These are phyloP conservation scores for Osedax fenrisi DNA, from an alignment of 2,888 invertebrate genomes.

Conservation along the genomic window DNA sequence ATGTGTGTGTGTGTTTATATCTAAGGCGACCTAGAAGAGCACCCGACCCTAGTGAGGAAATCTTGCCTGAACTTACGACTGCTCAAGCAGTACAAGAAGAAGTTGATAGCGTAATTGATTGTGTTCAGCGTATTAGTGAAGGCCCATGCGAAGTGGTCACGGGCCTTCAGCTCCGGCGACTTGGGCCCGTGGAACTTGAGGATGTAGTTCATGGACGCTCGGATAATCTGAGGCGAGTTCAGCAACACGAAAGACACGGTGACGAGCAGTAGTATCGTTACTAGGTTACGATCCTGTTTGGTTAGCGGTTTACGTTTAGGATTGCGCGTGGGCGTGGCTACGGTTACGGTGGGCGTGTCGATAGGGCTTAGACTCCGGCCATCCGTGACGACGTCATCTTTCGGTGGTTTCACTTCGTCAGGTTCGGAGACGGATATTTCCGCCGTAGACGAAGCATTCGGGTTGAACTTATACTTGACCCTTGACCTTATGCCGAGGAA, in stretches of 20 bases:
- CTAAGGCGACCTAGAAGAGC: too few relatives aligned
- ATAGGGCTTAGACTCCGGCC: too few relatives aligned
- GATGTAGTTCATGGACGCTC: not conserved
- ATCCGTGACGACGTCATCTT: too few relatives aligned
- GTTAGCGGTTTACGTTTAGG: not conserved
- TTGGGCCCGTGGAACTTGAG: not conserved
- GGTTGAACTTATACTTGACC: too few relatives aligned
- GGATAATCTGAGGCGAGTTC: not conserved
- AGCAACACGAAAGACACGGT: not conserved
- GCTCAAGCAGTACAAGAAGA: not conserved
- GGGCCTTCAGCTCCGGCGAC: not conserved
- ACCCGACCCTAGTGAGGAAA: too few relatives aligned
- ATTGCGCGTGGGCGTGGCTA: too few relatives aligned
- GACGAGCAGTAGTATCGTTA: not conserved
- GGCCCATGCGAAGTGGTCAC: not conserved
- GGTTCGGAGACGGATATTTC: too few relatives aligned
- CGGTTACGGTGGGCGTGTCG: too few relatives aligned
- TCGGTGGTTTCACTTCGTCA: too few relatives aligned
- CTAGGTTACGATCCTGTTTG: not conserved
- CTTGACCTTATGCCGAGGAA: too few relatives aligned
- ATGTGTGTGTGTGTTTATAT: too few relatives aligned
- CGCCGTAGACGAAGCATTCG: too few relatives aligned
- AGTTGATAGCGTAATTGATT: not conserved
- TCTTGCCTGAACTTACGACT: not conserved
- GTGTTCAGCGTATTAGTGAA: not conserved